A percentile compares a stretch with the other conserved stretches of the same genome.
These are phyloP conservation scores for Euborellia annulipes DNA, from an alignment of 1,140 invertebrate species.

Conservation along the genomic window DNA sequence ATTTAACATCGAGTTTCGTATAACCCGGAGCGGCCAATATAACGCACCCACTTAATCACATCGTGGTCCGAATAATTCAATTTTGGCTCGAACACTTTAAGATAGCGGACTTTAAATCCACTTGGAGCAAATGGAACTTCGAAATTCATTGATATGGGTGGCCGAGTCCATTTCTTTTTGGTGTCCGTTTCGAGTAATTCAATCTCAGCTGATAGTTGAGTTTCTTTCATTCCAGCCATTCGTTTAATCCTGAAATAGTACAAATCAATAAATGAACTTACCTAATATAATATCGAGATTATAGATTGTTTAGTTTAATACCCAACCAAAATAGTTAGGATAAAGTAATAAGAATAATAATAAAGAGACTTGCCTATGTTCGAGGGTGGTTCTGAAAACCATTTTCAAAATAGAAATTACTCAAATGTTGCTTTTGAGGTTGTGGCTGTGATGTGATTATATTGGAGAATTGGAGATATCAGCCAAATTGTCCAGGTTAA, in stretches of 20 bases:
- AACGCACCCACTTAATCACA: slow-evolving; percentile 99
- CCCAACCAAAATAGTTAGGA: background rate
- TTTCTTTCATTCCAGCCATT: slow-evolving; percentile 99
- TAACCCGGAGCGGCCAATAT: slow-evolving; percentile 95
- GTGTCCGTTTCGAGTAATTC: slow-evolving; percentile 97
- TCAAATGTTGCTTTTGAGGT: too few species aligned
- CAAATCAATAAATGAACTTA: background rate
- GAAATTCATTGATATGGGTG: slow-evolving; percentile 99
- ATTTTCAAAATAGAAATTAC: too few species aligned
- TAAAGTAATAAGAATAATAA: background rate
- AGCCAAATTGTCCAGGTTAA: too few species aligned
- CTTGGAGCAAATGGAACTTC: slow-evolving; percentile 92
- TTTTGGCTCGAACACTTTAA: slow-evolving; percentile 99
- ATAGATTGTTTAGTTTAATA: background rate
- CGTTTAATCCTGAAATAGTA: slow-evolving; percentile 71
- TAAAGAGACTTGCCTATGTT: too few species aligned
- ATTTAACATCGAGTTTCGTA: slow-evolving; percentile 96
- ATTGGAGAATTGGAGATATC: too few species aligned
- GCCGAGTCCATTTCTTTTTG: slow-evolving; percentile 99
- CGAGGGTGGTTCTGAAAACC: too few species aligned
- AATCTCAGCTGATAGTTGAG: slow-evolving; percentile 97
- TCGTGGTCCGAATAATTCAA: slow-evolving; percentile 99
- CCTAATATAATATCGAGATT: background rate
- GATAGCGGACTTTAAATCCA: slow-evolving; percentile 95
- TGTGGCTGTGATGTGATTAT: too few species aligned